These are phyloP conservation scores for Sturnus vulgaris DNA, from an alignment of 2,113 vertebrate genomes.

Conservation along the genomic window DNA sequence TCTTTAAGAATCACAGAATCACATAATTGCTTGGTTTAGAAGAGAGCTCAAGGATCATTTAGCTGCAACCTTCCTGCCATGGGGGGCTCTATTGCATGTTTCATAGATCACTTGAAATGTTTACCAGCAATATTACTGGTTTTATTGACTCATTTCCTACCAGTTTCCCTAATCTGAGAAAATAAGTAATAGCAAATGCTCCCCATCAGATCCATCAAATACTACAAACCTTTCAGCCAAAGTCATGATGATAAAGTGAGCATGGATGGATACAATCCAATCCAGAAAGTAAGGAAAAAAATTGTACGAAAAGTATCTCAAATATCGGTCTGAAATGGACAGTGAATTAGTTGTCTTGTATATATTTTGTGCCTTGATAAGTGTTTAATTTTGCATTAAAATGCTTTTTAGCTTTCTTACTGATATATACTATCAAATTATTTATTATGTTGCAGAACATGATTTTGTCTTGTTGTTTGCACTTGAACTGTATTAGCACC, in stretches of 20 bases:
- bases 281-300: background rate
- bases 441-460: background rate
- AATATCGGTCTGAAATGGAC: background rate
- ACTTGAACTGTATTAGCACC: background rate
- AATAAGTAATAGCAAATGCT: background rate
- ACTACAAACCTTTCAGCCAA: background rate
- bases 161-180: background rate
- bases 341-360: background rate
- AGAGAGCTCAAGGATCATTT: background rate
- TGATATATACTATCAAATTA: background rate
- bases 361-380: background rate
- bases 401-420: background rate
- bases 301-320: background rate
- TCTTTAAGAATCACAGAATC: background rate
- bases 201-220: background rate
- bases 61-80: background rate
- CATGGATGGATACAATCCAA: background rate
- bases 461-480: background rate
- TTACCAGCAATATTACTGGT: background rate
- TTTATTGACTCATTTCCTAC: background rate
- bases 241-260: background rate
- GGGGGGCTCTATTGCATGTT: background rate
- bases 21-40: background rate
- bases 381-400: background rate
- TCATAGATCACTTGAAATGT: background rate